phyloP scores from a whole-genome alignment of 2,888 invertebrate species.

The Drosophila borborema region DNA sequence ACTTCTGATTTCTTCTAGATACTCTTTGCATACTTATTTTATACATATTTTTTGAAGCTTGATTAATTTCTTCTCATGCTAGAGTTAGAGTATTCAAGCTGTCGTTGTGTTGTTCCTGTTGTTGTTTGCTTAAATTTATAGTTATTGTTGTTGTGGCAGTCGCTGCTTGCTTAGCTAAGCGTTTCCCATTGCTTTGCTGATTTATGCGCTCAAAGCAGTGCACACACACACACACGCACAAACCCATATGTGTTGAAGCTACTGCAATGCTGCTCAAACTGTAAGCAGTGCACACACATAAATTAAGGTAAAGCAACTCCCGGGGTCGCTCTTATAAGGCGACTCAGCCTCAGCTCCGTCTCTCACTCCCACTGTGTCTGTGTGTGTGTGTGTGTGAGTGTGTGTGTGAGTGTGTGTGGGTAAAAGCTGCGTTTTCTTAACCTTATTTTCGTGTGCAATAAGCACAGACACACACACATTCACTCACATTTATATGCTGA shows the following conservation, averaged over 20 bases:
- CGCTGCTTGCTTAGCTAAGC: conserved; percentile 72
- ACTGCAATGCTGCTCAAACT: conserved; percentile 66
- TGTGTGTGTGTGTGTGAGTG: conserved; percentile 19
- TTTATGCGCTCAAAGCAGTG: conserved; percentile 58
- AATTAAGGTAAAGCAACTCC: conserved; percentile 65
- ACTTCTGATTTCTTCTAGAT: neutral
- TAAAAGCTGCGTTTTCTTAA: conserved; percentile 66
- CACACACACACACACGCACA: conserved; percentile 3
- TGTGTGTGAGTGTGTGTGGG: conserved; percentile 19
- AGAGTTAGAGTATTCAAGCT: conserved; percentile 24
- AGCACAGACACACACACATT: conserved; percentile 7
- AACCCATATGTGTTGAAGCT: conserved; percentile 9
- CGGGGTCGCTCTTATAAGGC: conserved; percentile 11
- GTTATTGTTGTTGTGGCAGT: conserved; percentile 46
- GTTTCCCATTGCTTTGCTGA: conserved; percentile 70
- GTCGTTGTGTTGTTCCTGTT: conserved; percentile 19
- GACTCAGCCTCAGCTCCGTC: too few species aligned
- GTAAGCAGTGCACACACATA: conserved; percentile 65
- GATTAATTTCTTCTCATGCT: neutral
- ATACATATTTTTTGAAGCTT: neutral
- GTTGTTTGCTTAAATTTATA: conserved; percentile 39
- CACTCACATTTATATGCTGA: neutral
- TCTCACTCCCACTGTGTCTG: conserved; percentile 3
- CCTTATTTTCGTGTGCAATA: conserved; percentile 62
- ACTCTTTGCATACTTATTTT: neutral